Base-by-base conservation (phyloP, 1,140 invertebrate species). In the Mycetomoellerius zeteki region DNA sequence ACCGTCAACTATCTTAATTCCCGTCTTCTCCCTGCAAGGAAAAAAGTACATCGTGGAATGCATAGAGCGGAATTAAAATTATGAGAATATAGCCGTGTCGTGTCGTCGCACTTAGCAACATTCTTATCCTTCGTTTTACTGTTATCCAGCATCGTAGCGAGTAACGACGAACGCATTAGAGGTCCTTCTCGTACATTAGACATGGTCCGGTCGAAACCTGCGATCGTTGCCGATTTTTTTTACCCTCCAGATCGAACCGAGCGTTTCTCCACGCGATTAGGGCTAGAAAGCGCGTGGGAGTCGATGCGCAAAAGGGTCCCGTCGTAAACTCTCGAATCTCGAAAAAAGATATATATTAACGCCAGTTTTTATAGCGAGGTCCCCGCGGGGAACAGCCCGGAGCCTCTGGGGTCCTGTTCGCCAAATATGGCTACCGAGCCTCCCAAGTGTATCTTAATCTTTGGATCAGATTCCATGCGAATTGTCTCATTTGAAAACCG, bases 401-500 rank as follows among this genome's bases (percentile, higher is more conserved):
- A 21, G 67, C 37, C 33, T 67, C 80, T 82, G 76, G 73, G 64
- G 8, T 78, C 43, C 69, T 65, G 62, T 77, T 91, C 60, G 72
- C 91, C 91, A 92, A 92, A 92, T 92, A 92, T 90, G 90, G 92
- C 37, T 30, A 52, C 67, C 64, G 56, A 47, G 72, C 12, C 71
- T n/a, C 47, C 30, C 65, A 75, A 24, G 60, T 64, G 78, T 82
- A 81, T 88, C 92, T 92, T 91, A 90, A 92, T 92, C 91, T 81
- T n/a, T 14, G 56, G 67, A 90, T 86, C 86, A 65, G 56, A 30
- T 69, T 76, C 37, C 91, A 92, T 89, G 88, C 86, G 90, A 93
- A 93, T 93, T 91, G 92, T 93, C 90, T 93, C 92, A 90, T 93
- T 93, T 92, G 56, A 89, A 85, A 85, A 62, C 77, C 50, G 69